These are phyloP conservation scores for Drosophila erecta DNA, from an alignment of 1,140 invertebrate genomes.

Conservation along the genomic window DNA sequence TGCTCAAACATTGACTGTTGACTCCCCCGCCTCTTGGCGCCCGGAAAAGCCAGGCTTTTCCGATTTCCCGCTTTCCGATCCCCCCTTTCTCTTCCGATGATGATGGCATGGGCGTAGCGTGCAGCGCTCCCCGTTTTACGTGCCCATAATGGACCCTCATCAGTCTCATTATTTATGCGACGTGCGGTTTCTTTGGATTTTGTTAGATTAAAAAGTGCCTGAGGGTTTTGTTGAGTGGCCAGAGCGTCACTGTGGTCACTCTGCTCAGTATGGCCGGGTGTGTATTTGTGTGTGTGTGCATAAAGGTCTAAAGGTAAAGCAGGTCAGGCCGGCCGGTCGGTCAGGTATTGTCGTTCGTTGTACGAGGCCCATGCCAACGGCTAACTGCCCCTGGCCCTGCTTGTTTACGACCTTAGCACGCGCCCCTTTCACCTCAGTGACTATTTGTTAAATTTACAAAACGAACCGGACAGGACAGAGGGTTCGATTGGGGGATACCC, in stretches of 20 bases:
- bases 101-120: conserved; percentile 50
- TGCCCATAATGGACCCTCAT: conserved; percentile 82
- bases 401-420: conserved; percentile 72
- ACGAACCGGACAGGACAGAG: conserved; percentile 35
- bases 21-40: conserved; percentile 10
- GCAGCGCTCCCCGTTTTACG: conserved; percentile 61
- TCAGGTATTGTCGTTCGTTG: conserved; percentile 71
- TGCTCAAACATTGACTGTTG: conserved; percentile 82
- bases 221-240: conserved; percentile 79
- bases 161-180: conserved; percentile 83
- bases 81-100: background rate
- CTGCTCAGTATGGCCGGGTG: conserved; percentile 17
- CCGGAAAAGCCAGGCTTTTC: conserved; percentile 21
- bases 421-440: conserved; percentile 74
- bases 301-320: conserved; percentile 63
- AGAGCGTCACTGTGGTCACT: conserved; percentile 70
- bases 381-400: conserved; percentile 47
- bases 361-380: conserved; percentile 22
- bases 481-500: conserved; percentile 55
- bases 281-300: conserved; percentile 28
- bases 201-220: conserved; percentile 83
- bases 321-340: conserved; percentile 72
- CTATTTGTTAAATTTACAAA: conserved; percentile 82
- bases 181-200: conserved; percentile 83
- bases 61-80: conserved; percentile 7